Evolutionary conservation across 2,797 vertebrate species (phyloP), one percentile per base, ranked within the genome.

Genomic region (Otolemur crassicaudatus): DNA sequence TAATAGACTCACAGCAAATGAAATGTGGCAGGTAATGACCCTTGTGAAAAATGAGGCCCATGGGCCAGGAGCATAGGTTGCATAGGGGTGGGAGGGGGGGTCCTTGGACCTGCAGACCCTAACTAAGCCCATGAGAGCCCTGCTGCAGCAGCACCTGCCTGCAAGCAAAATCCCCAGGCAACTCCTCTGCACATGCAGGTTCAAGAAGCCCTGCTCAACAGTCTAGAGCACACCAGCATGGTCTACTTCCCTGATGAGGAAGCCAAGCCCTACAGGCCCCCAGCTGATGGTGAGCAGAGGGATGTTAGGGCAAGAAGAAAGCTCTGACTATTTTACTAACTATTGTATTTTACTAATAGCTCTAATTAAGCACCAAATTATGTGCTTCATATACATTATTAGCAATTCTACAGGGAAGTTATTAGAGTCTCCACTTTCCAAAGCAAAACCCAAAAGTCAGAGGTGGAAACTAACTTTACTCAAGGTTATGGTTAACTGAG

Each of bases 361-460:
- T 81, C 37, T 31, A 84, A 23, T n/a, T 43, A 46, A 93, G 34
- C 31, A 83, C 25, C 31, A 94, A 83, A 77, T 43, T 84, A 2
- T 43, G n/a, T 65, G 22, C 46, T 70, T 76, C 53, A 23, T 13
- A 31, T 29, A 61, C 1, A 14, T n/a, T 67, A 56, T 80, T 31
- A 40, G 19, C 25, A 73, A 20, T 2, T 31, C 83, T 25, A 29
- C 34, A 58, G 27, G 65, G 75, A 92, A 25, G 22, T 37, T 43
- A 65, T 63, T 80, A 79, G 17, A 22, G 34, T 23, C 80, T 70
- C 61, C 31, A 73, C 49, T 87, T 58, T 90, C 37, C 61, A 65
- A 93, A 85, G 67, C 53, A 53, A 31, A 94, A 94, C 53, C 60
- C 49, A 84, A 90, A 25, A 85, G 34, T 65, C 87, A 88, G 49